Base-by-base conservation (phyloP, 2,888 invertebrate genomes). In the Drosophila kuntzei region DNA sequence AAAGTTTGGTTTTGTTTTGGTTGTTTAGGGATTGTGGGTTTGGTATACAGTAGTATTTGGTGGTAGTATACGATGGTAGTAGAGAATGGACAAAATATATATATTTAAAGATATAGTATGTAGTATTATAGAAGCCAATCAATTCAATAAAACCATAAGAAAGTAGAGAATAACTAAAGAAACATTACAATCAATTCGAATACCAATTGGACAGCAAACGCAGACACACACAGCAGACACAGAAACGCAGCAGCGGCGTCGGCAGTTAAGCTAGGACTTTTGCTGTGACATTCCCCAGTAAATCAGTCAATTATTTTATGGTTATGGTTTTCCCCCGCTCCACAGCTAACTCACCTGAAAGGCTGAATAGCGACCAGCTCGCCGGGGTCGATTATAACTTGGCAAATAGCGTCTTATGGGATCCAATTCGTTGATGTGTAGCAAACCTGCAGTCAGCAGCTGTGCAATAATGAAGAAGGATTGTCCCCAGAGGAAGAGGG, bases 371-470 rank as follows among this genome's bases (percentile, higher is more conserved):
- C 99, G 94, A 44, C 98, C 97, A 53, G 96, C 97, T 88, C 96
- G 95, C 37, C 97, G 94, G 0, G 99, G 99, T 47, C 99, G 94
- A 91, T 98, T 98, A 91, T 98, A 98, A 0, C 98, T 98, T 0
- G 99, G 99, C 81, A 99, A 93, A 92, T 99, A 98, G 32, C 99
- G 95, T 49, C 98, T 94, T 77, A 99, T 97, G 0, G 98, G 98
- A 93, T 99, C 99, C 70, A 99, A 93, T 93, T 99, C 99, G 90
- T 98, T 98, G 34, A 98, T 96, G 90, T 98, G 97, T 58, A 99
- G 93, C 68, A 99, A 93, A 0, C 97, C 96, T 27, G 96, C 97
- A 2, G 97, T 98, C 67, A 99, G 93, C 50, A 99, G 93, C 91
- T 98, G 97, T 0, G 98, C 96, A 83, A 99, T 96, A 69, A 99